These are phyloP conservation scores for Aradophagus sp. DNA, from an alignment of 1,140 invertebrate genomes.

Conservation along the genomic window DNA sequence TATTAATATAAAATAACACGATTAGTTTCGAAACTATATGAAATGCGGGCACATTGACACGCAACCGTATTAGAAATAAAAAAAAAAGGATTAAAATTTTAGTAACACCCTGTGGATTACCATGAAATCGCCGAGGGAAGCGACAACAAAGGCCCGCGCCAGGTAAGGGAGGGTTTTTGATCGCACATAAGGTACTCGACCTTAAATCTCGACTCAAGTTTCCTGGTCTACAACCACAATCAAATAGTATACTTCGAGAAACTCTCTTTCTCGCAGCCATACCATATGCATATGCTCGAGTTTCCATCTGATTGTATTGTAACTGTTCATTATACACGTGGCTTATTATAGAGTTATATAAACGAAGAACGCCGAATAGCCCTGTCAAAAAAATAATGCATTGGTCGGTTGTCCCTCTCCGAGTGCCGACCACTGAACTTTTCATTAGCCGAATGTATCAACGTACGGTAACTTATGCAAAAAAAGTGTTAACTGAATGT, in stretches of 20 bases:
- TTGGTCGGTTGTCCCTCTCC: too few relatives aligned
- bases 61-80: conserved; percentile 2
- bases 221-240: conserved; percentile 54
- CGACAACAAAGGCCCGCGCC: conserved; percentile 38
- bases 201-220: conserved; percentile 57
- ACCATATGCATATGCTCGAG: conserved; percentile 54
- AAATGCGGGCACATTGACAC: too few relatives aligned
- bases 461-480: too few relatives aligned
- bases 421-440: too few relatives aligned
- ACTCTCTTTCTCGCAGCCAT: conserved; percentile 6
- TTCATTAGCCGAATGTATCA: too few relatives aligned
- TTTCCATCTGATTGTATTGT: conserved; percentile 52
- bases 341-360: conserved; percentile 46
- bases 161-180: conserved; percentile 52
- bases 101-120: conserved; percentile 54
- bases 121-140: conserved; percentile 30
- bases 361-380: conserved; percentile 28
- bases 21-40: conserved; percentile 27
- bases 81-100: conserved; percentile 39
- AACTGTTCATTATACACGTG: conserved; percentile 46
- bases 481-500: too few relatives aligned
- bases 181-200: conserved; percentile 53
- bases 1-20: conserved; percentile 38
- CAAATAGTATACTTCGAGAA: conserved; percentile 49
- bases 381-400: conserved; percentile 20